Conservation (phyloP, 1,140 invertebrate species). For the Lethocerus indicus region DNA sequence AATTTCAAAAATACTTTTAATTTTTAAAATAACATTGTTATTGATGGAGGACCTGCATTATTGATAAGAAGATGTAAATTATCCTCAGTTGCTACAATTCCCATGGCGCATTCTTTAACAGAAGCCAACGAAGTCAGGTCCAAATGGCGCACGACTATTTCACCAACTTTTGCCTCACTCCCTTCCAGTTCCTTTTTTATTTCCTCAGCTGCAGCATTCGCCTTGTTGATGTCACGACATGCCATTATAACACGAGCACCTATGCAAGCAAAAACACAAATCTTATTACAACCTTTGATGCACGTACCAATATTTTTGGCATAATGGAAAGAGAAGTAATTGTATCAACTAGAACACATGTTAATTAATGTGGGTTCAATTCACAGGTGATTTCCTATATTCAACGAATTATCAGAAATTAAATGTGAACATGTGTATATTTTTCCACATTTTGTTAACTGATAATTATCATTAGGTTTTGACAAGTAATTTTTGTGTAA, state of each 20-base stretch:
- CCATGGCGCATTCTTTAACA: constrained; percentile 46
- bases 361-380: background rate
- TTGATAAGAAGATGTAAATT: constrained; percentile 59
- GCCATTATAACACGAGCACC: constrained; percentile 42
- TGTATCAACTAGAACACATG: background rate
- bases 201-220: constrained; percentile 26
- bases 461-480: too few species aligned
- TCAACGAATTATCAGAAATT: too few species aligned
- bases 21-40: too few species aligned
- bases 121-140: constrained; percentile 55
- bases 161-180: constrained; percentile 30
- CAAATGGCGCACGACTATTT: constrained; percentile 37
- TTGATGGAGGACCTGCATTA: constrained; percentile 50
- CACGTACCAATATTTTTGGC: background rate
- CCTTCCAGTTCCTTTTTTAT: constrained; percentile 28
- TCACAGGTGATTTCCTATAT: background rate
- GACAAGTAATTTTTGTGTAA: too few species aligned
- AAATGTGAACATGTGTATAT: too few species aligned
- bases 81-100: constrained; percentile 35
- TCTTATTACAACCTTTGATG: background rate
- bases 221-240: constrained; percentile 37
- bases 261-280: constrained; percentile 9
- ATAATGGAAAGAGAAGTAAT: background rate
- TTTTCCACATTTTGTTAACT: too few species aligned
- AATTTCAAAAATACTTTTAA: too few species aligned